Base-by-base conservation (phyloP, 2,888 invertebrate genomes). In the Carcina quercana region DNA sequence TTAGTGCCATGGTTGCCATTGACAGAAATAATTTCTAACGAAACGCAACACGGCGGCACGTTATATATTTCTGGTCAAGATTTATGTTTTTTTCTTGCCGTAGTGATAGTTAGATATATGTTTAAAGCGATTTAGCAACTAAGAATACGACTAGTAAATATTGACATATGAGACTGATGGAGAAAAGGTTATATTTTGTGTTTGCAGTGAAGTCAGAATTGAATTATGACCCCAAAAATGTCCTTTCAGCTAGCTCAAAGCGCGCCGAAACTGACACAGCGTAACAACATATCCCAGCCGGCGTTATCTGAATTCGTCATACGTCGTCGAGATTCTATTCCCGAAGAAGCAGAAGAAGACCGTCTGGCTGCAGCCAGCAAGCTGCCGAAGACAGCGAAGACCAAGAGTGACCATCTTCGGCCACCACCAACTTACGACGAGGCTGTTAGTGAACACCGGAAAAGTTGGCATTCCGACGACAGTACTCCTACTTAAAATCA, bases 241-340 rank as follows among this genome's bases (percentile, higher is more conserved):
- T 22, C 5, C 10, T 14, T 69, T 67, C 62, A 85, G 85, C 79
- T 88, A 57, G 87, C 88, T 34, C 86, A 87, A 66, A 88, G 88
- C 56, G 88, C 88, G 6, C 88, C 88, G 17, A 88, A 88, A 60
- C 64, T 88, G 38, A 86, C 85, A 29, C 85, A 85, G 52, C 57
- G 79, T 1, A 88, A 86, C 61, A 88, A 88, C 50, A 86, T 88
- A 51, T 88, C 88, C 0, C 88, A 88, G 37, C 87, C 88, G 3
- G 82, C 76, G 14, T 82, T 88, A 13, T 83, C 86, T 5, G 83
- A 88, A 47, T 88, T 85, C 65, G 88, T 88, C 51, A 72, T 65
- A 0, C 61, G 83, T 3, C 82, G 86, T 5, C 76, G 86, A 6
- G 88, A 87, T 54, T 87, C 88, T n/a, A 89, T 89, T 34, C 88